Conservation (phyloP, 2,797 vertebrate species). For the Platyrinchus mystaceus region DNA sequence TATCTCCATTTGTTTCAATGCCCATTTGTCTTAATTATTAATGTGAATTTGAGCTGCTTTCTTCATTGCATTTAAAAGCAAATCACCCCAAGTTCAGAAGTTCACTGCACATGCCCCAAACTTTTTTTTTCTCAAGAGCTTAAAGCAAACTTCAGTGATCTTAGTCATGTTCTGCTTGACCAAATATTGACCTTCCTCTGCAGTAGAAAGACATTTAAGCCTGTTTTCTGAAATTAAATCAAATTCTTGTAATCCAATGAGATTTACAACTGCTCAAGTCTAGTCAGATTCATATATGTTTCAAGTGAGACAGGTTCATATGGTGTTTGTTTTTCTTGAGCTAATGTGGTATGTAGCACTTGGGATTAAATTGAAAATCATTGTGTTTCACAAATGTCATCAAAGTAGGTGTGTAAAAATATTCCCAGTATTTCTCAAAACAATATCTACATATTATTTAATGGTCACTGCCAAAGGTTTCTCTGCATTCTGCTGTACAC, state of each 20-base stretch:
- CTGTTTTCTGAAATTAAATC: conserved; percentile 68
- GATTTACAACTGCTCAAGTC: conserved; percentile 42
- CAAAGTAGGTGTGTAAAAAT: neutral
- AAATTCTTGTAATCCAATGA: conserved; percentile 56
- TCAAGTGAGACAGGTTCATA: conserved; percentile 18
- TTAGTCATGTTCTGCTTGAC: conserved; percentile 67
- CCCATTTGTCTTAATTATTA: conserved; percentile 73
- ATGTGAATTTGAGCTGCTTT: conserved; percentile 52
- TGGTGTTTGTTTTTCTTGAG: conserved; percentile 20
- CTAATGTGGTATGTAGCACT: neutral
- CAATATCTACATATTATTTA: neutral
- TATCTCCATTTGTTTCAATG: conserved; percentile 76
- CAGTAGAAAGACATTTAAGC: conserved; percentile 58
- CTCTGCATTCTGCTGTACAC: neutral
- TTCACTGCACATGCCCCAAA: conserved; percentile 67
- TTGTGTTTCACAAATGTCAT: neutral
- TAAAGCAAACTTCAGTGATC: conserved; percentile 54
- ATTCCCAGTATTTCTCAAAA: neutral
- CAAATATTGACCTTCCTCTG: conserved; percentile 67
- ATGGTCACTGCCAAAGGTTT: neutral
- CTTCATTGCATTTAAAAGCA: conserved; percentile 44
- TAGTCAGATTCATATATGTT: conserved; percentile 35
- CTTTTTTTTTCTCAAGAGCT: conserved; percentile 41
- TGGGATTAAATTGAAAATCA: conserved; percentile 1
- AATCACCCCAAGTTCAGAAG: conserved; percentile 72